A percentile compares a stretch with the other conserved stretches of the same genome.
Evolutionary conservation across 1,140 invertebrate species (phyloP).

Genomic region (Vanessa tameamea): DNA sequence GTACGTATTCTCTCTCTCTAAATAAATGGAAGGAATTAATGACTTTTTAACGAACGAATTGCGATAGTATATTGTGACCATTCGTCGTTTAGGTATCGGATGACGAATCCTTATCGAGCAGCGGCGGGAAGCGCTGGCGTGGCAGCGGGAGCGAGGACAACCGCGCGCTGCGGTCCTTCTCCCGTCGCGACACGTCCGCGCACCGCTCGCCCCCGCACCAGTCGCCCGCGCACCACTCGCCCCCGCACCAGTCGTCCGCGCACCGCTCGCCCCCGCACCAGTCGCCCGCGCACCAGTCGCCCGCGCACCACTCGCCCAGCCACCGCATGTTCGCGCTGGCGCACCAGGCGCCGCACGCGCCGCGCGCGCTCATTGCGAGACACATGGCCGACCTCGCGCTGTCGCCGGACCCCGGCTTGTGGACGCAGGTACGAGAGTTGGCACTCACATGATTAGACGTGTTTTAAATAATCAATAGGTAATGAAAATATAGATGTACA

Average conservation of each 20-base stretch:
- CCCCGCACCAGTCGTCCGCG: constrained; percentile 20
- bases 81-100: constrained; percentile 50
- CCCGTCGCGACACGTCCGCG: constrained; percentile 21
- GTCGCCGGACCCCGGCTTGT: constrained; percentile 48
- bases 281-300: constrained; percentile 20
- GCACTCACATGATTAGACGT: neutral
- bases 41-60: no score
- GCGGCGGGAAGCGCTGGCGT: constrained; percentile 58
- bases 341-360: constrained; percentile 15
- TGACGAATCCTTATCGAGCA: constrained; percentile 60
- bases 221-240: constrained; percentile 23
- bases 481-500: no score
- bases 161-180: constrained; percentile 15
- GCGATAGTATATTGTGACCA: no score
- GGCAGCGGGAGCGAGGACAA: constrained; percentile 33
- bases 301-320: constrained; percentile 4
- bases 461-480: no score
- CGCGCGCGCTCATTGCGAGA: constrained; percentile 36
- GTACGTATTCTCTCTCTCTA: constrained; percentile 49
- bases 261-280: constrained; percentile 18
- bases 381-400: constrained; percentile 51
- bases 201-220: constrained; percentile 26
- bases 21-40: constrained; percentile 1
- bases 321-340: neutral
- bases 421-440: constrained; percentile 48